Evolutionary conservation across 2,113 vertebrate species (phyloP).

Genomic region (Hyperopisus bebe): DNA sequence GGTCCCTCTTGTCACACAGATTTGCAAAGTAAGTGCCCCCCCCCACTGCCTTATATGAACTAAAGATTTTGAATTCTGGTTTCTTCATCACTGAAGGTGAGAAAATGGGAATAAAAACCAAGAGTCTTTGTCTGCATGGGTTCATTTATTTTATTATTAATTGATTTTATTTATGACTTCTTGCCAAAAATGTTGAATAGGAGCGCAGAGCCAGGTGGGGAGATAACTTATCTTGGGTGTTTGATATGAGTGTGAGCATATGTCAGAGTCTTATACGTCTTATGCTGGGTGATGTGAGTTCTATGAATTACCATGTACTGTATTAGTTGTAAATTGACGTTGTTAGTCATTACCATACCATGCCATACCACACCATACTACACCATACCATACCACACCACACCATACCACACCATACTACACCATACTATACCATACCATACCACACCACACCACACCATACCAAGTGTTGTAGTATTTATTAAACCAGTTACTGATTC

Average conservation of each 20-base stretch:
- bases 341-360: not conserved
- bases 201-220: not conserved
- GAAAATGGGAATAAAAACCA: not conserved
- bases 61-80: not conserved
- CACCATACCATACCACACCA: no score
- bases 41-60: not conserved
- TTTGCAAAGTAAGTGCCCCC: slow-evolving; percentile 52
- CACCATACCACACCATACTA: no score
- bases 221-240: not conserved
- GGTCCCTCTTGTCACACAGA: slow-evolving; percentile 50
- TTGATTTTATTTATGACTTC: not conserved
- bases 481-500: not conserved
- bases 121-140: not conserved
- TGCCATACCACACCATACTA: no score
- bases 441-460: not conserved
- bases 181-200: not conserved
- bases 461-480: not conserved
- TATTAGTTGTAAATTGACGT: not conserved
- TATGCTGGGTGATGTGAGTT: not conserved
- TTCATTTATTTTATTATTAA: not conserved
- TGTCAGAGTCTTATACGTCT: not conserved
- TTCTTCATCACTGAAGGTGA: not conserved
- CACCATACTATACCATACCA: not conserved
- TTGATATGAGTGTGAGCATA: not conserved
- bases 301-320: not conserved